Evolutionary conservation across 2,888 invertebrate species (phyloP).

Genomic region (Julus scanicus): DNA sequence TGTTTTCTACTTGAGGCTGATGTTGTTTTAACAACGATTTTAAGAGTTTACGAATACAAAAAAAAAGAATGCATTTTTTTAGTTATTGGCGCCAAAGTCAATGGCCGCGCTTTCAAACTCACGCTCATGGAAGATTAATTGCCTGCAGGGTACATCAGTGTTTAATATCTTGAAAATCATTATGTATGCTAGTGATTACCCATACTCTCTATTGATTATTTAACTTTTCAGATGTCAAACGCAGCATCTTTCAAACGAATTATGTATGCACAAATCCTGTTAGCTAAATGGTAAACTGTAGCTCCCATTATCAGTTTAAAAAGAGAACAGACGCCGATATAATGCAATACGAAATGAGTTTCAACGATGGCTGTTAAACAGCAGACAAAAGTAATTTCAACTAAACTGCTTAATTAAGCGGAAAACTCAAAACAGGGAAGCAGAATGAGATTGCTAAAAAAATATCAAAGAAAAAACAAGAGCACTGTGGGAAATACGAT

Average conservation of each 20-base stretch:
- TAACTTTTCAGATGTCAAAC: not conserved
- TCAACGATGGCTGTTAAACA: not conserved
- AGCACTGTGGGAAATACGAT: not conserved
- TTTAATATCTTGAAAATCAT: slow-evolving; percentile 20
- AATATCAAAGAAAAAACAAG: not conserved
- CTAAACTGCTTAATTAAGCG: slow-evolving; percentile 15
- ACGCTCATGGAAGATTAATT: not conserved
- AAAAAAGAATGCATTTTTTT: not conserved
- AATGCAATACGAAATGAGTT: not conserved
- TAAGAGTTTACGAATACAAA: not conserved
- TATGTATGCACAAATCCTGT: slow-evolving; percentile 3
- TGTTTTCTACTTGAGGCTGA: not conserved
- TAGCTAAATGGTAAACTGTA: not conserved
- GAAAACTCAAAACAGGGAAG: slow-evolving; percentile 28
- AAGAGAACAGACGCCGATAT: not conserved
- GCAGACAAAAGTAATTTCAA: slow-evolving; percentile 6
- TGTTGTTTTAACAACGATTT: not conserved
- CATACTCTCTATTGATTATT: not conserved
- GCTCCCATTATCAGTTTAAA: slow-evolving; percentile 17
- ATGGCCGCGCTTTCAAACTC: not conserved
- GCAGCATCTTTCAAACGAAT: not conserved
- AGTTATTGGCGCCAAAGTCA: slow-evolving; percentile 16
- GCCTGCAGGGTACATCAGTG: not conserved
- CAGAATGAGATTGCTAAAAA: not conserved
- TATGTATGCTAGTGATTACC: slow-evolving; percentile 19